Evolutionary conservation across 2,888 invertebrate species (phyloP).

Genomic region (Sesia bembeciformis): DNA sequence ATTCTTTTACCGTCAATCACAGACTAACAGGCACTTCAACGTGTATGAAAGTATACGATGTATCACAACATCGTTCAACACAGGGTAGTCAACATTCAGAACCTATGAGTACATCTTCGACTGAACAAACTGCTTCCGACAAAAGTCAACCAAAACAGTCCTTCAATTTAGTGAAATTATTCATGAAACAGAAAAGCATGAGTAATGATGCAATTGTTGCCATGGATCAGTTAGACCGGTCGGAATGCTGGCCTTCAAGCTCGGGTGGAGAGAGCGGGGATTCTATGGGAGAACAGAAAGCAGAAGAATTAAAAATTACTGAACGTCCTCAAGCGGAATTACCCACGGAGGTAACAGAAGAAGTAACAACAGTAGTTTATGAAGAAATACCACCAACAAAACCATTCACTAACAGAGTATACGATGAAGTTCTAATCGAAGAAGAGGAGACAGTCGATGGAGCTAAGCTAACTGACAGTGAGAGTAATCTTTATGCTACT

Average conservation of each 20-base stretch:
- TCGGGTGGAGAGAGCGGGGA: constrained; percentile 77
- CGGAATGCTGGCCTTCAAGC: constrained; percentile 85
- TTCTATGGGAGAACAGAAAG: constrained; percentile 65
- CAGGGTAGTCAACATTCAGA: constrained; percentile 66
- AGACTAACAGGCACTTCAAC: constrained; percentile 54
- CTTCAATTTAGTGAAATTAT: constrained; percentile 88
- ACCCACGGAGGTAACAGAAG: constrained; percentile 68
- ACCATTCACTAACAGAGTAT: constrained; percentile 53
- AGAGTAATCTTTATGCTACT: constrained; percentile 60
- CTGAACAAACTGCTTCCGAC: constrained; percentile 62
- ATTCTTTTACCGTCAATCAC: constrained; percentile 64
- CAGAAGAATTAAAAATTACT: constrained; percentile 30
- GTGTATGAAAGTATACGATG: constrained; percentile 68
- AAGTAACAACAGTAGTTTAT: constrained; percentile 45
- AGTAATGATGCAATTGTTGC: constrained; percentile 83
- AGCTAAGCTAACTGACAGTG: constrained; percentile 53
- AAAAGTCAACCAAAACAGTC: constrained; percentile 78
- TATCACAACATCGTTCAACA: constrained; percentile 56
- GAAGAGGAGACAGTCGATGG: constrained; percentile 62
- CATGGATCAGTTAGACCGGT: constrained; percentile 82
- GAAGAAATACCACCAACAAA: constrained; percentile 51
- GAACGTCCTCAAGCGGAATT: constrained; percentile 69
- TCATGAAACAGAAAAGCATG: constrained; percentile 92
- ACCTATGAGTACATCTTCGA: constrained; percentile 69
- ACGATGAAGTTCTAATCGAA: constrained; percentile 61